Evolutionary conservation across 2,888 invertebrate species (phyloP).

Genomic region (Cheilosia scutellata): DNA sequence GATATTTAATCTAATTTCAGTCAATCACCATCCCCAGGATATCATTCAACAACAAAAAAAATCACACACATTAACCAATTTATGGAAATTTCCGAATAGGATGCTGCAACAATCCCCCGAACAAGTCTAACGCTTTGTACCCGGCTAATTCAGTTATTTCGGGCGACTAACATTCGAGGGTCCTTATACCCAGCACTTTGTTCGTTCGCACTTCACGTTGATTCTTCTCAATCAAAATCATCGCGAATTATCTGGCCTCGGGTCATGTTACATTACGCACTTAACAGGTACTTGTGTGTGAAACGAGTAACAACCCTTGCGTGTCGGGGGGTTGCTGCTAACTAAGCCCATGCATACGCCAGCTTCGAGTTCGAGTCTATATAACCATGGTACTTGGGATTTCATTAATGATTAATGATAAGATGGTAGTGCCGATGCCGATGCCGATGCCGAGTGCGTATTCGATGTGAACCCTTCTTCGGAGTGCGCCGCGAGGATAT

Average conservation of each 20-base stretch:
- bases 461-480: slow-evolving; percentile 57
- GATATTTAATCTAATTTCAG: slow-evolving; percentile 55
- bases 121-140: slow-evolving; percentile 4
- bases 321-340: background rate
- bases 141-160: slow-evolving; percentile 71
- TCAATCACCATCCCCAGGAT: slow-evolving; percentile 41
- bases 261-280: slow-evolving; percentile 75
- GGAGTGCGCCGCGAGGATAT: slow-evolving; percentile 58
- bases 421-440: slow-evolving; percentile 23
- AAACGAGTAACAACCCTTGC: slow-evolving; percentile 68
- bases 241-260: slow-evolving; percentile 75
- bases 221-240: slow-evolving; percentile 74
- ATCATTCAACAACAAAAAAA: slow-evolving; percentile 17
- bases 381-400: slow-evolving; percentile 33
- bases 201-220: slow-evolving; percentile 63
- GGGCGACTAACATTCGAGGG: slow-evolving; percentile 56
- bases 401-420: slow-evolving; percentile 76
- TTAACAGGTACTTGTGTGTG: slow-evolving; percentile 76
- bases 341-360: slow-evolving; percentile 61
- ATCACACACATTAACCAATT: slow-evolving; percentile 63
- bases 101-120: slow-evolving; percentile 12
- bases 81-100: slow-evolving; percentile 54
- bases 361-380: slow-evolving; percentile 23
- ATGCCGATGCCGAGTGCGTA: background rate
- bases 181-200: slow-evolving; percentile 46